phyloP scores from a whole-genome alignment of 2,113 vertebrate genomes.

The Jaculus jaculus region DNA sequence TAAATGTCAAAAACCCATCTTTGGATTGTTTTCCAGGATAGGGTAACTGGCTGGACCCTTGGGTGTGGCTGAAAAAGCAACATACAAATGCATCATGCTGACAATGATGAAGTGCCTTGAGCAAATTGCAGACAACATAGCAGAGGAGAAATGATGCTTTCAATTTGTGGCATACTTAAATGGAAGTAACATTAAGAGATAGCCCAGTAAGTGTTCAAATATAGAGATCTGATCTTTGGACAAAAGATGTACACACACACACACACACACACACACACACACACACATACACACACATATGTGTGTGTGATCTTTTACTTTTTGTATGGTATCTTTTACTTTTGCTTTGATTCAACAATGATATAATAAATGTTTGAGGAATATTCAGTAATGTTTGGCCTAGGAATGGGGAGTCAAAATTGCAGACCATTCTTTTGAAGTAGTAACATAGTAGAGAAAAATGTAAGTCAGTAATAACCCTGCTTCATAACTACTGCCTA shows the following conservation, averaged over 20 bases:
- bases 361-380: not conserved
- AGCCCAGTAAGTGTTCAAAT: not conserved
- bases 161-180: not conserved
- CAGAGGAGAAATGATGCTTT: not conserved
- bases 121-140: not conserved
- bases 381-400: not conserved
- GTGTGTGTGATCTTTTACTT: too few relatives aligned
- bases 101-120: conserved; percentile 17
- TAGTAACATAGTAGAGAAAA: not conserved
- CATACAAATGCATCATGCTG: not conserved
- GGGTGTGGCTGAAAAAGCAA: not conserved
- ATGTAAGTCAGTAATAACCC: not conserved
- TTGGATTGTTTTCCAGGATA: conserved; percentile 25
- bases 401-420: not conserved
- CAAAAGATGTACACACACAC: not conserved
- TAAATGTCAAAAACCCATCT: conserved; percentile 5
- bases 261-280: too few relatives aligned
- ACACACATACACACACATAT: too few relatives aligned
- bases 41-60: not conserved
- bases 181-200: not conserved
- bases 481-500: not conserved
- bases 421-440: not conserved
- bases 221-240: not conserved
- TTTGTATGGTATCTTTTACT: not conserved
- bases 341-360: not conserved